Conservation (phyloP, 2,797 vertebrate genomes). For the Manis javanica region DNA sequence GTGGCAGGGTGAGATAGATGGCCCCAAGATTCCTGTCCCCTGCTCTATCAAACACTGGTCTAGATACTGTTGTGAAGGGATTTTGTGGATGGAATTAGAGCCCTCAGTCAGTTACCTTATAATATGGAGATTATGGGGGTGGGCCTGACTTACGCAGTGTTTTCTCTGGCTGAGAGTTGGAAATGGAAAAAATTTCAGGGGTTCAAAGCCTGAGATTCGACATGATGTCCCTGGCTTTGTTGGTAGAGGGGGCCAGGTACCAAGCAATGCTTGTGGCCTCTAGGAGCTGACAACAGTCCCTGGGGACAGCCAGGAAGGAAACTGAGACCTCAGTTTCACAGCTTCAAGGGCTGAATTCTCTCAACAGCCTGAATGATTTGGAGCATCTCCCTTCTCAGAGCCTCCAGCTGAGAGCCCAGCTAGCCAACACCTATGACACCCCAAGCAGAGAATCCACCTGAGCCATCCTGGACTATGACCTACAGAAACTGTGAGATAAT, state of each 20-base stretch:
- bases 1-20: neutral
- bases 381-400: neutral
- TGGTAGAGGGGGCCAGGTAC: neutral
- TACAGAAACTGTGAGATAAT: neutral
- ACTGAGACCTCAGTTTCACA: neutral
- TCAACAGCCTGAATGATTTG: neutral
- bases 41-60: neutral
- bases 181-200: neutral
- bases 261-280: neutral
- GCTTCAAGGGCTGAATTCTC: neutral
- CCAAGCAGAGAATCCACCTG: constrained; percentile 40
- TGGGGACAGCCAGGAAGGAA: neutral
- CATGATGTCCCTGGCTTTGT: neutral
- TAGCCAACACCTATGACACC: constrained; percentile 26
- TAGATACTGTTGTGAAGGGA: neutral
- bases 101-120: constrained; percentile 6
- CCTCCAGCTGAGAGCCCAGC: constrained; percentile 18
- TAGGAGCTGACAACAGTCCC: neutral
- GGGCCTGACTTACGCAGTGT: neutral
- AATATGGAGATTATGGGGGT: neutral
- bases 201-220: neutral
- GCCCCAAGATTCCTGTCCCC: neutral
- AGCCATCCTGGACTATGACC: neutral
- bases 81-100: neutral
- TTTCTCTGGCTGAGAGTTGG: neutral